These are phyloP conservation scores for Listronotus bonariensis DNA, from an alignment of 1,140 invertebrate genomes.

Conservation along the genomic window DNA sequence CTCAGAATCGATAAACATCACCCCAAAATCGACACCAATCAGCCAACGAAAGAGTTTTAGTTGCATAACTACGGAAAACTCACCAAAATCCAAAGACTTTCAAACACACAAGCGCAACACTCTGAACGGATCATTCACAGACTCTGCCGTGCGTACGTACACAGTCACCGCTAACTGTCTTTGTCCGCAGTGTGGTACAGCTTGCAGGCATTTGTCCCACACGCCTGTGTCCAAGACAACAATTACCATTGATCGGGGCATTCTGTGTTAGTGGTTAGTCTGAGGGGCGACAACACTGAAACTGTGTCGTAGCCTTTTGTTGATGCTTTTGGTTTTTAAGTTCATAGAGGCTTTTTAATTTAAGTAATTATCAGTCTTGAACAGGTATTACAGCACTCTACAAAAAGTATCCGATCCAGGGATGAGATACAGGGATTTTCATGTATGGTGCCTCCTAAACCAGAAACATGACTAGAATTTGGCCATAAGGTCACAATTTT, in stretches of 20 bases:
- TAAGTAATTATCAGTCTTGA: no score
- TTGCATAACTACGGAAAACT: conserved; percentile 33
- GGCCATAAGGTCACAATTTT: no score
- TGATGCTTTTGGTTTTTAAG: conserved; percentile 11
- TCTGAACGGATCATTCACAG: conserved; percentile 45
- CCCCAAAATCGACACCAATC: conserved; percentile 49
- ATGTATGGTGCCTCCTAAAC: no score
- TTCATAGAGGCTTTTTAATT: background rate
- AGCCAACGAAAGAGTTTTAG: conserved; percentile 48
- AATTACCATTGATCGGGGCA: conserved; percentile 55
- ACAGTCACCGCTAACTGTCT: conserved; percentile 51
- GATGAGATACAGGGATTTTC: no score
- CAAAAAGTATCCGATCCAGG: no score
- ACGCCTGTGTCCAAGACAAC: conserved; percentile 52
- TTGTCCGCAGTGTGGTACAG: conserved; percentile 54
- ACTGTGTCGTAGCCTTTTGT: conserved; percentile 9
- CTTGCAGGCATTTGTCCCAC: conserved; percentile 53
- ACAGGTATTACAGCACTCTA: no score
- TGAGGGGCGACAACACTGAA: background rate
- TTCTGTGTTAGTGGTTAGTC: conserved; percentile 50
- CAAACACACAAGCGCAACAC: conserved; percentile 41
- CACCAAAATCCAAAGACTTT: conserved; percentile 41
- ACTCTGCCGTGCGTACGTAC: conserved; percentile 49
- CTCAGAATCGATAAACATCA: conserved; percentile 38
- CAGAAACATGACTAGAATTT: no score